A percentile compares a stretch with the other conserved stretches of the same genome.
Conservation (phyloP, 1,140 invertebrate genomes). For the Trichonephila clavata region DNA sequence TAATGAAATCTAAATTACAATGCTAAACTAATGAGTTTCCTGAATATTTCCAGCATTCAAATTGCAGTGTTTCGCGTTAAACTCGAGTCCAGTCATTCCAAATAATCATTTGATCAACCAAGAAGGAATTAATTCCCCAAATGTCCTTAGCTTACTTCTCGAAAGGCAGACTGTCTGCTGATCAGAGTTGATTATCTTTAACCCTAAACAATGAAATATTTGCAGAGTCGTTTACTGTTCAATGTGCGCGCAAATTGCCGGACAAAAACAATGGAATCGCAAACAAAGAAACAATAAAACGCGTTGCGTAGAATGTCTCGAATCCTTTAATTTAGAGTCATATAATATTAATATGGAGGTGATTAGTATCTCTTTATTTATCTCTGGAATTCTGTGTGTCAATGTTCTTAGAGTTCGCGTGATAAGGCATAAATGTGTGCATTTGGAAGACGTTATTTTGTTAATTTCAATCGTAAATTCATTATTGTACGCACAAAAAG, state of each 20-base stretch:
- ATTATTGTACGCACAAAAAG: too few relatives aligned
- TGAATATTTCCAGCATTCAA: too few relatives aligned
- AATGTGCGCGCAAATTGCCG: background rate
- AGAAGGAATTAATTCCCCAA: background rate
- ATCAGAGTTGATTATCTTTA: background rate
- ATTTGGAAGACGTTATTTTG: too few relatives aligned
- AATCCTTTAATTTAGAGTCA: background rate
- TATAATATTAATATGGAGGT: background rate
- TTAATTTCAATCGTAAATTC: too few relatives aligned
- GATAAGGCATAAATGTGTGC: too few relatives aligned
- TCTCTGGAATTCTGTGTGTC: background rate
- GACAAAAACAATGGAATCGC: background rate
- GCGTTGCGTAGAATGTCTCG: background rate
- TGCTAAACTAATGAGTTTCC: too few relatives aligned
- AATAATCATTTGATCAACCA: too few relatives aligned
- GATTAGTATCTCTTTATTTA: background rate
- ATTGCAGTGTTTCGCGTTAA: too few relatives aligned
- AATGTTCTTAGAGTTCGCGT: background rate
- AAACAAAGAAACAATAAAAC: conserved; percentile 49
- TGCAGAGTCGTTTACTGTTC: background rate
- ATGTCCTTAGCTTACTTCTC: background rate
- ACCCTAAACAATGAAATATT: conserved; percentile 4
- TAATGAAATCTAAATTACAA: too few relatives aligned
- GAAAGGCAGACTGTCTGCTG: background rate
- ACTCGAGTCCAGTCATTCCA: too few relatives aligned